Evolutionary conservation across 2,113 vertebrate genomes (phyloP).

Genomic region (Fukomys damarensis): DNA sequence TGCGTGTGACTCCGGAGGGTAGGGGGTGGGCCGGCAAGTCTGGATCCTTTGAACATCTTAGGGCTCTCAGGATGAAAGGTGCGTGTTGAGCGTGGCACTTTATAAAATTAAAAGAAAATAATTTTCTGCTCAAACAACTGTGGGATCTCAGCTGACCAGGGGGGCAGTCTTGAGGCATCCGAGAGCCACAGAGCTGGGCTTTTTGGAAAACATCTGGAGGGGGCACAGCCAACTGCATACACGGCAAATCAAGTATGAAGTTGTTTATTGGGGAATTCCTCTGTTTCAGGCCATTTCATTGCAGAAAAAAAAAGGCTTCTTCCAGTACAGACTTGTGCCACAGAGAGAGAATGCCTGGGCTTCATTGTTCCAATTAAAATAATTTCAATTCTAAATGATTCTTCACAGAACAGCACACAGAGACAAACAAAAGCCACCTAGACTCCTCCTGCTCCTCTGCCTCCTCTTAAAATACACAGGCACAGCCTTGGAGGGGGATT

Average conservation of each 20-base stretch:
- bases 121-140: constrained; percentile 69
- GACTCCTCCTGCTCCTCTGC: constrained; percentile 35
- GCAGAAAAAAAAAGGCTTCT: neutral
- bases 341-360: neutral
- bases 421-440: constrained; percentile 56
- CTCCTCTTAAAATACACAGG: neutral
- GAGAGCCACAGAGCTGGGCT: neutral
- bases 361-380: constrained; percentile 67
- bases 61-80: constrained; percentile 76
- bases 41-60: constrained; percentile 78
- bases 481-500: constrained; percentile 52
- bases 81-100: constrained; percentile 57
- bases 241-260: constrained; percentile 62
- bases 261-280: constrained; percentile 75
- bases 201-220: constrained; percentile 77
- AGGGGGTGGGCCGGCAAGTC: neutral
- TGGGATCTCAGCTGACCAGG: constrained; percentile 35
- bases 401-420: constrained; percentile 42
- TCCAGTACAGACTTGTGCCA: neutral
- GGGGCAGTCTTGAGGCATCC: neutral
- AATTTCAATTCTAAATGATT: constrained; percentile 57
- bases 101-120: constrained; percentile 76
- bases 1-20: constrained; percentile 51
- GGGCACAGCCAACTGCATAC: constrained; percentile 22
- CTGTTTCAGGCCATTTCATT: constrained; percentile 58